Conservation (phyloP, 2,888 invertebrate genomes). For the Hyposoter didymator region DNA sequence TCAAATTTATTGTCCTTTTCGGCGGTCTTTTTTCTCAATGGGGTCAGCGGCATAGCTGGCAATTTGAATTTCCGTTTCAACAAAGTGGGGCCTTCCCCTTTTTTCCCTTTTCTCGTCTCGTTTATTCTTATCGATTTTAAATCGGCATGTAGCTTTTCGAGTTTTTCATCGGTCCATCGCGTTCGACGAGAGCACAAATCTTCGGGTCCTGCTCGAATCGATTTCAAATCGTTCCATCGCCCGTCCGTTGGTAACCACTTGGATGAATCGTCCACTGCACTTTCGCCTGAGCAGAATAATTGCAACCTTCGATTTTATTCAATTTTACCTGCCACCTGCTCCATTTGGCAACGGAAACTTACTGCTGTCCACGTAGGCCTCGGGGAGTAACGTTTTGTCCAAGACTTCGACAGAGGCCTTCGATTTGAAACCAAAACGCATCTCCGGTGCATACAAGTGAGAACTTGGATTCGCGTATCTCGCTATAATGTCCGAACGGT, state of each 20-base stretch:
- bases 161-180: conserved; percentile 88
- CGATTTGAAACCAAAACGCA: conserved; percentile 87
- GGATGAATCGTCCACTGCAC: conserved; percentile 85
- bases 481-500: conserved; percentile 84
- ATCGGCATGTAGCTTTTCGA: conserved; percentile 87
- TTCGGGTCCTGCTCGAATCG: conserved; percentile 69
- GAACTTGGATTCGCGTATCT: conserved; percentile 85
- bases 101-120: conserved; percentile 1
- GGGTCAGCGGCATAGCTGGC: conserved; percentile 57
- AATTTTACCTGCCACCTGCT: not conserved
- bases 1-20: conserved; percentile 37
- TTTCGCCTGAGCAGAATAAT: conserved; percentile 83
- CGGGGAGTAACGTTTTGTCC: conserved; percentile 68
- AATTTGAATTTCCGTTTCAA: conserved; percentile 72
- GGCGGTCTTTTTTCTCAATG: conserved; percentile 85
- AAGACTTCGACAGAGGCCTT: conserved; percentile 86
- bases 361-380: conserved; percentile 70
- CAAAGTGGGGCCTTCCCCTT: conserved; percentile 65
- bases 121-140: conserved; percentile 84
- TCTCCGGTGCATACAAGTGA: conserved; percentile 87
- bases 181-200: conserved; percentile 87
- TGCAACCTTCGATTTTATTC: not conserved
- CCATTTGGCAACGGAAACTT: conserved; percentile 27
- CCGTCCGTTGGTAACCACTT: conserved; percentile 85
- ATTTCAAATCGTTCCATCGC: conserved; percentile 84